Conservation (phyloP, 2,888 invertebrate genomes). For the Catocala nupta region DNA sequence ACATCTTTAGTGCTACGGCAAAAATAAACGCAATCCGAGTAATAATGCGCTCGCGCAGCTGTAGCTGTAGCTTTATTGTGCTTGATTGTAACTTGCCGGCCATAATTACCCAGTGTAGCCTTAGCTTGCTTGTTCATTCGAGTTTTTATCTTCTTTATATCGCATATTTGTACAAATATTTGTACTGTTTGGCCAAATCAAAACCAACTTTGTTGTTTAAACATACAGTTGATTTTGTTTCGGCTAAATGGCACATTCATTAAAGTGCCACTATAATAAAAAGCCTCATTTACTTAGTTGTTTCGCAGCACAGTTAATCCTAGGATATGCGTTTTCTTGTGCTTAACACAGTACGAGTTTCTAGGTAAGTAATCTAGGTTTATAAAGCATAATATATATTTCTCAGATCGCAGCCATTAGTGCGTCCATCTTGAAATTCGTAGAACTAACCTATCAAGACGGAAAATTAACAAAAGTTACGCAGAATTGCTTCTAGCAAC, state of each 20-base stretch:
- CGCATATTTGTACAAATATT: too few relatives aligned
- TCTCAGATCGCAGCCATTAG: conserved; percentile 1
- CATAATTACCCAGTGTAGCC: conserved; percentile 21
- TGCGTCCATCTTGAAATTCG: neutral
- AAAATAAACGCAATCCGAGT: conserved; percentile 39
- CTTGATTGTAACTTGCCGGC: conserved; percentile 31
- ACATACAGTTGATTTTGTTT: too few relatives aligned
- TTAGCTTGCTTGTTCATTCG: conserved; percentile 8
- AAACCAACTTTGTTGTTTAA: too few relatives aligned
- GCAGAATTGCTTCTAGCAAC: neutral
- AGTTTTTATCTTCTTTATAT: neutral
- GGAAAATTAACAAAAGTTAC: conserved; percentile 1
- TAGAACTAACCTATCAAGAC: conserved; percentile 1
- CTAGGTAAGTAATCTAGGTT: neutral
- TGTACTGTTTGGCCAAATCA: too few relatives aligned
- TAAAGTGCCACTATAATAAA: conserved; percentile 13
- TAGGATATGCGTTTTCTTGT: neutral
- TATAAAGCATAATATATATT: conserved; percentile 1
- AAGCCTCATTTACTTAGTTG: conserved; percentile 30
- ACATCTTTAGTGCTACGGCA: conserved; percentile 20
- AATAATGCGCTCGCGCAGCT: conserved; percentile 46
- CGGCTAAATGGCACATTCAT: too few relatives aligned
- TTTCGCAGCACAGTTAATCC: neutral
- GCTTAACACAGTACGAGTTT: neutral
- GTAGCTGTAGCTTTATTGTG: conserved; percentile 39